Evolutionary conservation across 2,113 vertebrate species (phyloP).

Genomic region (Phylloscopus trochiloides): DNA sequence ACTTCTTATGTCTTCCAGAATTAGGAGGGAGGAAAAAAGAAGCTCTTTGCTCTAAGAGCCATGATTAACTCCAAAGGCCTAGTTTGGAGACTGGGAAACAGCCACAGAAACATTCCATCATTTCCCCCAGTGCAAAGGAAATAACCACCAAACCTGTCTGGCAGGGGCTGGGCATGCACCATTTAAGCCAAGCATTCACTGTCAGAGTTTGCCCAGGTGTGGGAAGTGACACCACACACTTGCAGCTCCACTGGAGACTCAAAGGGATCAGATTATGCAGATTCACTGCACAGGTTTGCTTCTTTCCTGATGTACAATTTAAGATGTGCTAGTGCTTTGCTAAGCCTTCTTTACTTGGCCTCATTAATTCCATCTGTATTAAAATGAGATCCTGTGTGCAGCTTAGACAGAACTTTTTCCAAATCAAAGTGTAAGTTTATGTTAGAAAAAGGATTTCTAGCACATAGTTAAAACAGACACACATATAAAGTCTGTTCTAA

Average conservation of each 20-base stretch:
- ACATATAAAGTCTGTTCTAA: not conserved
- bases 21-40: accelerated
- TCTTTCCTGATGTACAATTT: not conserved
- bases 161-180: not conserved
- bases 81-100: not conserved
- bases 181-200: not conserved
- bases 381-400: not conserved
- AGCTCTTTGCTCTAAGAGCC: not conserved
- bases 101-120: not conserved
- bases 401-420: not conserved
- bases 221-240: not conserved
- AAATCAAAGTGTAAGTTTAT: not conserved
- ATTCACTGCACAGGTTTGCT: not conserved
- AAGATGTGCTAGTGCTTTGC: not conserved
- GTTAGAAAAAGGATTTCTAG: not conserved
- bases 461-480: not conserved
- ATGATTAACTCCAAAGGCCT: not conserved
- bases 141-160: not conserved
- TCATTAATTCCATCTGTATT: not conserved
- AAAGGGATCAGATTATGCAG: not conserved
- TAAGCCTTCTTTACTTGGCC: not conserved
- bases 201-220: not conserved
- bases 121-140: not conserved
- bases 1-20: not conserved
- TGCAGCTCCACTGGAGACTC: not conserved